phyloP scores from a whole-genome alignment of 2,888 invertebrate genomes.

The Tinea pellionella region DNA sequence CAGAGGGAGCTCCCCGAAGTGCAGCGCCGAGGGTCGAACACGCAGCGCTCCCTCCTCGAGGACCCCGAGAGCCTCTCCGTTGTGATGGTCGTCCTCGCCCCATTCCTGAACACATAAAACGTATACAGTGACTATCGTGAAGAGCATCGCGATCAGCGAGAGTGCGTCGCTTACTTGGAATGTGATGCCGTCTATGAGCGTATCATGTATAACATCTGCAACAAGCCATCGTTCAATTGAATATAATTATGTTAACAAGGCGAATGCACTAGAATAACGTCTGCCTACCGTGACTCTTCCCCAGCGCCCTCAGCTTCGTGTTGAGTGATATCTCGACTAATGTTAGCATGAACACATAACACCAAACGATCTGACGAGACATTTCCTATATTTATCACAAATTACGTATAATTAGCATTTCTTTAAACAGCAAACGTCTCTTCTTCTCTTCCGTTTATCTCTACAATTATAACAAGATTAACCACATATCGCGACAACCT shows the following conservation, averaged over 20 bases:
- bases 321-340: constrained; percentile 75
- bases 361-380: constrained; percentile 71
- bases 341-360: constrained; percentile 75
- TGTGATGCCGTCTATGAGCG: constrained; percentile 50
- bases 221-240: constrained; percentile 18
- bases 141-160: too few relatives aligned
- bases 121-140: background rate
- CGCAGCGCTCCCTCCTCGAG: constrained; percentile 21
- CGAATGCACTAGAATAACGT: background rate
- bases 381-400: constrained; percentile 42
- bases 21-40: constrained; percentile 53
- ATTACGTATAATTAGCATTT: constrained; percentile 52
- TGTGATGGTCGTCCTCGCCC: constrained; percentile 23
- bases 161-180: constrained; percentile 41
- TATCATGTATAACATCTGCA: constrained; percentile 52
- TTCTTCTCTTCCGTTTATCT: constrained; percentile 17
- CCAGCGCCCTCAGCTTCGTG: constrained; percentile 77
- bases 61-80: constrained; percentile 16
- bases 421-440: constrained; percentile 34
- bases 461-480: too few relatives aligned
- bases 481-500: too few relatives aligned
- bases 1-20: constrained; percentile 76
- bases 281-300: constrained; percentile 77
- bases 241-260: too few relatives aligned
- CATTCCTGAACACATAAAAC: constrained; percentile 35